phyloP scores from a whole-genome alignment of 2,113 vertebrate species.

The Polypterus bichir region DNA sequence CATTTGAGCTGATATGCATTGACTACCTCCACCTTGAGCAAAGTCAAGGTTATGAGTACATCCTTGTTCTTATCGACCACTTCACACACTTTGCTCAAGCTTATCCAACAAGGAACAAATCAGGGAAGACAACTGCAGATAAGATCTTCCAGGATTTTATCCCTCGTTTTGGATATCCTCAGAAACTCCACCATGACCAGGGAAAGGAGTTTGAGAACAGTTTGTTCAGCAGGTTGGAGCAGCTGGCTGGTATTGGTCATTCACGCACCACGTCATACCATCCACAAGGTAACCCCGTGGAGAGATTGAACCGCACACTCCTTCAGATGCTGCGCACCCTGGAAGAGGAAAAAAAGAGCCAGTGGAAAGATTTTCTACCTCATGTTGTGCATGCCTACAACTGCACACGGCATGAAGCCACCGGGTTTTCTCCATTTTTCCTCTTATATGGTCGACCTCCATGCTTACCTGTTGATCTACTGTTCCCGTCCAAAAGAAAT shows the following conservation, averaged over 20 bases:
- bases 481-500: no score
- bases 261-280: no score
- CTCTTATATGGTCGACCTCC: no score
- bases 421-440: no score
- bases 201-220: constrained; percentile 4
- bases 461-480: no score
- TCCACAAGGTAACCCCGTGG: no score
- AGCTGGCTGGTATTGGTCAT: neutral
- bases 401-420: no score
- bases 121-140: constrained; percentile 4
- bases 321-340: no score
- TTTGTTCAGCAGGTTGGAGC: neutral
- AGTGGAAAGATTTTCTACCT: no score
- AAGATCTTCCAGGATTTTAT: constrained; percentile 13
- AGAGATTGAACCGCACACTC: no score
- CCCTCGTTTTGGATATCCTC: neutral
- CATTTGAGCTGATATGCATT: constrained; percentile 1
- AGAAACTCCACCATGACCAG: constrained; percentile 2
- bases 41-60: constrained; percentile 12
- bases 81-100: neutral
- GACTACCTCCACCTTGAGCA: constrained; percentile 9
- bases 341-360: no score
- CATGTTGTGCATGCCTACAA: no score
- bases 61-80: constrained; percentile 1
- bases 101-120: constrained; percentile 3